These are phyloP conservation scores for Pomatostomus ruficeps DNA, from an alignment of 2,113 vertebrate genomes.

Conservation along the genomic window DNA sequence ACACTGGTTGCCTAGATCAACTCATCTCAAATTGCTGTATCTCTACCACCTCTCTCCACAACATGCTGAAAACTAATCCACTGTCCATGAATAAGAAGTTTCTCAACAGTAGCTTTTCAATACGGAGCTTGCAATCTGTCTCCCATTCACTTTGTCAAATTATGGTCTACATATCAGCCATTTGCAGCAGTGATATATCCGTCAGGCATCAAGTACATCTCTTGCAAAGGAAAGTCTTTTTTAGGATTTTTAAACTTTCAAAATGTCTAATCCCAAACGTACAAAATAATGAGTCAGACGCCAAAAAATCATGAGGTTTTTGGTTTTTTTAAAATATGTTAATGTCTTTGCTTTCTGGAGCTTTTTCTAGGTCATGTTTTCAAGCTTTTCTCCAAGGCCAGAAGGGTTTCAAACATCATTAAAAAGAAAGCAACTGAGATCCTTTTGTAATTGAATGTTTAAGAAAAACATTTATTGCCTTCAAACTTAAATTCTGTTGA, in stretches of 20 bases:
- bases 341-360: slow-evolving; percentile 5
- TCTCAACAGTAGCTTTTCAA: slow-evolving; percentile 47
- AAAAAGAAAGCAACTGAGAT: not conserved
- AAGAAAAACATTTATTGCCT: slow-evolving; percentile 1
- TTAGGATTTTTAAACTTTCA: slow-evolving; percentile 31
- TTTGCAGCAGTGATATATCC: slow-evolving; percentile 41
- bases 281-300: slow-evolving; percentile 40
- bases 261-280: slow-evolving; percentile 40
- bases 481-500: not conserved
- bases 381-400: slow-evolving; percentile 21
- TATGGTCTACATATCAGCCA: slow-evolving; percentile 30
- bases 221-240: slow-evolving; percentile 34
- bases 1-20: not conserved
- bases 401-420: not conserved
- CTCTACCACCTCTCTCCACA: not conserved
- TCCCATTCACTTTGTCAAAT: slow-evolving; percentile 47
- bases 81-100: slow-evolving; percentile 7
- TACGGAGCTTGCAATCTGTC: slow-evolving; percentile 39
- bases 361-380: slow-evolving; percentile 39
- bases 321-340: not conserved
- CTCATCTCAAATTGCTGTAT: not conserved
- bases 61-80: not conserved
- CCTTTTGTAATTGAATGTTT: not conserved
- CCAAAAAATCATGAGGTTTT: not conserved
- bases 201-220: slow-evolving; percentile 35